Base-by-base conservation (phyloP, 2,888 invertebrate genomes). In the Embidobia sp. region DNA sequence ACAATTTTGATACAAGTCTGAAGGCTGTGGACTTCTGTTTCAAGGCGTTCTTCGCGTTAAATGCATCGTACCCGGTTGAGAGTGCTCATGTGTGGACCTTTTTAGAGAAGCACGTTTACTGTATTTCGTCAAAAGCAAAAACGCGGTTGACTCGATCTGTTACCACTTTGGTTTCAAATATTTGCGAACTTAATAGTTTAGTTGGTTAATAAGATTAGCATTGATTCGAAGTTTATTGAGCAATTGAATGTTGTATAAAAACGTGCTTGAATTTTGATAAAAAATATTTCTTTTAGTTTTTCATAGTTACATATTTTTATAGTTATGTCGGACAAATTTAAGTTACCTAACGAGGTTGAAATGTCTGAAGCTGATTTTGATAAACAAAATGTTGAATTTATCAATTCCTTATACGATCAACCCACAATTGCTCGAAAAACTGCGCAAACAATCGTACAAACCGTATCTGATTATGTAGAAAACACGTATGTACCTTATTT, bases 21-120 rank as follows among this genome's bases (percentile, higher is more conserved):
- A 49, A 61, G 49, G 31, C 61, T n/a, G 29, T 70, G 2, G 70
- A 70, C 15, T 61, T 5, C 5, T 70, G 70, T 11, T 70, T 70
- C 6, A 70, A 70, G 18, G 2, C 42, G 1, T 61, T 35, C 44
- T 69, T 35, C 16, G 33, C 70, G 1, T 27, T 70, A 16, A 61
- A 46, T 37, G 46, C 53, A 4, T 1, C 22, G 0, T 70, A 70
- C n/a, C 61, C 61, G 5, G 8, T 10, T 0, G 70, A 70, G 46
- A 22, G 53, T 42, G 15, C 35, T 1, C 70, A 61, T 19, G 42
- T 70, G 0, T 61, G 61, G 70, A 61, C 33, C 0, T 70, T 70
- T 27, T 4, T 70, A 6, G 49, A 69, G 15, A 48, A 7, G 10
- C n/a, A 37, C 4, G 11, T 69, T 2, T 69, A 49, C 27, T 6